These are phyloP conservation scores for Nothobranchius kuhntae DNA, from an alignment of 2,113 vertebrate genomes.

Conservation along the genomic window DNA sequence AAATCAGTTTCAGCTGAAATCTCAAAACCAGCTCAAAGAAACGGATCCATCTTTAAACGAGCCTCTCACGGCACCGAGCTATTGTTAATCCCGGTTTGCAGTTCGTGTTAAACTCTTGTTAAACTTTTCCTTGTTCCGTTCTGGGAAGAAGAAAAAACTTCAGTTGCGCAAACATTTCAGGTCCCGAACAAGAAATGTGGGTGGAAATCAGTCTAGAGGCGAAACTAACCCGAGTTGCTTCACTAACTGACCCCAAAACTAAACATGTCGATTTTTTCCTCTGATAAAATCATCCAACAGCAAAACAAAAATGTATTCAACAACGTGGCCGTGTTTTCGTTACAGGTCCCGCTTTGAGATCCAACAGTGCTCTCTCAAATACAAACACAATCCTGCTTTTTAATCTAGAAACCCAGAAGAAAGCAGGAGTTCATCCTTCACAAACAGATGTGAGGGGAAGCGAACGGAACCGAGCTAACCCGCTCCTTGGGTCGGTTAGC, in stretches of 20 bases:
- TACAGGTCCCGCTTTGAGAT: no score
- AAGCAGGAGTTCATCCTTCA: background rate
- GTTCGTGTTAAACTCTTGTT: no score
- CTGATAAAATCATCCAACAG: background rate
- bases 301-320: no score
- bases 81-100: background rate
- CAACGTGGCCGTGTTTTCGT: background rate
- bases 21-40: background rate
- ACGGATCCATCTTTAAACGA: no score
- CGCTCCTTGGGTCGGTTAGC: slow-evolving; percentile 18
- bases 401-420: no score
- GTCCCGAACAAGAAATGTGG: background rate
- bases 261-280: background rate
- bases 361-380: no score
- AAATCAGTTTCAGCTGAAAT: background rate
- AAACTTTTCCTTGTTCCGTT: slow-evolving; percentile 1
- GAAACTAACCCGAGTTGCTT: background rate
- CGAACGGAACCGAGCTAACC: slow-evolving; percentile 18
- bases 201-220: background rate
- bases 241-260: background rate
- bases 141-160: background rate
- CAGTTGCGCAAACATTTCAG: background rate
- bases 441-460: slow-evolving; percentile 32
- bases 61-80: no score
- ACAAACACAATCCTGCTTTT: no score